These are phyloP conservation scores for Tetragonisca angustula DNA, from an alignment of 2,888 invertebrate species.

Conservation along the genomic window DNA sequence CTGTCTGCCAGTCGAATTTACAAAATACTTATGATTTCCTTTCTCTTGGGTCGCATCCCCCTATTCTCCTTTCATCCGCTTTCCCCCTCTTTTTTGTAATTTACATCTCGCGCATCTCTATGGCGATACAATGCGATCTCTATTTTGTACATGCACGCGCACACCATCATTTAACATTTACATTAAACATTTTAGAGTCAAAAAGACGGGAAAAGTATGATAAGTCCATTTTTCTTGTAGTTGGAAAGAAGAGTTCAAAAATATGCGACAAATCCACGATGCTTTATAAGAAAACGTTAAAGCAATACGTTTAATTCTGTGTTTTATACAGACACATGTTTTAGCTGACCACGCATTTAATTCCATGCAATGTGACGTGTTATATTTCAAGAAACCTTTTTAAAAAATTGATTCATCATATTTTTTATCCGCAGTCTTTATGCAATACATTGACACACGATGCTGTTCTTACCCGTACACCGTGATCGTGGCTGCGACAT, in stretches of 20 bases:
- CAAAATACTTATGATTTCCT: neutral
- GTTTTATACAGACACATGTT: too few relatives aligned
- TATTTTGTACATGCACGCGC: neutral
- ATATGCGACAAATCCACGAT: too few relatives aligned
- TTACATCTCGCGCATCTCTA: neutral
- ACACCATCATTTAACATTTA: neutral
- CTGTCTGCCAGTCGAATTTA: neutral
- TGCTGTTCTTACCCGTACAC: conserved; percentile 17
- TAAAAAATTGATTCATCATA: neutral
- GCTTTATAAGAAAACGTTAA: too few relatives aligned
- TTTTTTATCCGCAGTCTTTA: neutral
- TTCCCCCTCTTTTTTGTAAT: neutral
- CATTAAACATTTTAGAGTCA: neutral
- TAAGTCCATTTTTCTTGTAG: neutral
- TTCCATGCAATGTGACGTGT: neutral
- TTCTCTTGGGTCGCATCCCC: neutral
- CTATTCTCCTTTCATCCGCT: neutral
- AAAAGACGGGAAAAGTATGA: neutral
- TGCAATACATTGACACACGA: conserved; percentile 9
- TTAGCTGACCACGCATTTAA: neutral
- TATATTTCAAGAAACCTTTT: neutral
- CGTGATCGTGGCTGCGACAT: conserved; percentile 52
- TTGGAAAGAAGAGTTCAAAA: too few relatives aligned
- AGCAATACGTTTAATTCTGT: too few relatives aligned
- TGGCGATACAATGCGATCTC: neutral